Percentiles rank a stretch among this genome's conserved stretches.
Evolutionary conservation across 2,113 vertebrate genomes (phyloP).

Genomic region (Amia ocellicauda): DNA sequence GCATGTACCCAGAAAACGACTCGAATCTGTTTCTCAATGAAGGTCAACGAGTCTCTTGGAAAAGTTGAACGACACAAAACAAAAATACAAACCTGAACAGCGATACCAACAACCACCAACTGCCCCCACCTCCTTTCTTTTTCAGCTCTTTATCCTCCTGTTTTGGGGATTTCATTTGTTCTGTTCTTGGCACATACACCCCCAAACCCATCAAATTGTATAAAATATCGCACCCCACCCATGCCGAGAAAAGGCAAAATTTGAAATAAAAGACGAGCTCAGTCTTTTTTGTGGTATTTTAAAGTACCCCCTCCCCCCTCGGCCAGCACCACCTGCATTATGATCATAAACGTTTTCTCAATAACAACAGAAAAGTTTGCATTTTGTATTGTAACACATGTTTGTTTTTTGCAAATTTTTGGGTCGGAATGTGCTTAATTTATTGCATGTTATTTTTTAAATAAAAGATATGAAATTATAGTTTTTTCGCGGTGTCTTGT

Average conservation of each 20-base stretch:
- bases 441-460: slow-evolving; percentile 81
- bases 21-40: slow-evolving; percentile 71
- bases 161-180: slow-evolving; percentile 39
- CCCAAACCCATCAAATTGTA: slow-evolving; percentile 37
- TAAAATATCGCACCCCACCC: slow-evolving; percentile 36
- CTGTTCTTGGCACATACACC: slow-evolving; percentile 37
- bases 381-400: slow-evolving; percentile 28
- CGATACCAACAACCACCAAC: slow-evolving; percentile 23
- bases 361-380: neutral
- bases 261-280: slow-evolving; percentile 50
- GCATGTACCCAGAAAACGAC: too few relatives aligned
- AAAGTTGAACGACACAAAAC: slow-evolving; percentile 29
- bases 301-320: slow-evolving; percentile 13
- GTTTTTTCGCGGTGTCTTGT: slow-evolving; percentile 3
- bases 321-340: slow-evolving; percentile 43
- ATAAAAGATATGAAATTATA: slow-evolving; percentile 32
- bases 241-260: slow-evolving; percentile 42
- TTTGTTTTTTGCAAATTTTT: slow-evolving; percentile 35
- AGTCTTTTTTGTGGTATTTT: too few relatives aligned
- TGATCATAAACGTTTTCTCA: slow-evolving; percentile 27
- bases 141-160: slow-evolving; percentile 46
- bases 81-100: too few relatives aligned
- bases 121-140: slow-evolving; percentile 29
- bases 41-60: slow-evolving; percentile 30
- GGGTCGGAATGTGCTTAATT: slow-evolving; percentile 81